Conservation (phyloP, 2,797 vertebrate species). For the Neosilurus hyrtlii region DNA sequence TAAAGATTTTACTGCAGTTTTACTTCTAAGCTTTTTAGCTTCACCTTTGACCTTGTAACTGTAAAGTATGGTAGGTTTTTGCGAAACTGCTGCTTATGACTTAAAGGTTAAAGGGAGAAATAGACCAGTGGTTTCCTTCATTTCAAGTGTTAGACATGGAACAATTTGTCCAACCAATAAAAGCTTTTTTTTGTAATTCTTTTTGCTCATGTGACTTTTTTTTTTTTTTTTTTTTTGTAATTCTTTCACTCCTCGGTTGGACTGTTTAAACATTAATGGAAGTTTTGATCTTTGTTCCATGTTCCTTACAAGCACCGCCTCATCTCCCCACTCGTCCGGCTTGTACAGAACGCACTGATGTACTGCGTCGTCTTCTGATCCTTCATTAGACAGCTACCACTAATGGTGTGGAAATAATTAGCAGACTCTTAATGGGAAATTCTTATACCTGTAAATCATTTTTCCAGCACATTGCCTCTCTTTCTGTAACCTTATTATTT, state of each 20-base stretch:
- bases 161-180: constrained; percentile 1
- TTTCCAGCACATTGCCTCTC: constrained; percentile 63
- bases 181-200: neutral
- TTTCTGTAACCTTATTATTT: neutral
- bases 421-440: constrained; percentile 78
- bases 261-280: constrained; percentile 9
- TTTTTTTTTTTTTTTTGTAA: neutral
- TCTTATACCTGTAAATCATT: constrained; percentile 82
- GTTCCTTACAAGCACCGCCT: constrained; percentile 48
- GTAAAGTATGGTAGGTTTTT: neutral
- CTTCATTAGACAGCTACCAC: constrained; percentile 82
- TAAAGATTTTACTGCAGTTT: constrained; percentile 33
- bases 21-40: neutral
- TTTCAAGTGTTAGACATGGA: neutral
- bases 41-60: neutral
- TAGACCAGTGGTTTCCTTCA: neutral
- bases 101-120: neutral
- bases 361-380: constrained; percentile 73
- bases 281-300: constrained; percentile 18
- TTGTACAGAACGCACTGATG: constrained; percentile 65
- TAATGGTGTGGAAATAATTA: constrained; percentile 86
- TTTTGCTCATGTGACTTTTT: neutral
- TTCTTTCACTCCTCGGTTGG: neutral
- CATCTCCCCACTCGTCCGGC: constrained; percentile 57
- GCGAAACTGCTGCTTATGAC: neutral